Base-by-base conservation (phyloP, 2,888 invertebrate genomes). In the Dinocampus coccinellae region DNA sequence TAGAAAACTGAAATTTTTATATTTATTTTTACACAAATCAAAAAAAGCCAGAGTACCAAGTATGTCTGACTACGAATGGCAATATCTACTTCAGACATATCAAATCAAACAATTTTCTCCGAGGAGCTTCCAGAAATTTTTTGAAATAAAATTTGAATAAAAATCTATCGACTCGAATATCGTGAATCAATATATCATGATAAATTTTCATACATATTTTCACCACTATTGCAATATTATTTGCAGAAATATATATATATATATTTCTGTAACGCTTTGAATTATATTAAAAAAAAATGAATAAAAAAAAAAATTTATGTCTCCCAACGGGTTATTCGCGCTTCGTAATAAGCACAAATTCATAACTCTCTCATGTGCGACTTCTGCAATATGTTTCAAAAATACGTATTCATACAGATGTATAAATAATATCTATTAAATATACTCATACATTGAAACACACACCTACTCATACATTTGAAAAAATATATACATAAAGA, bases 271-370 rank as follows among this genome's bases (percentile, higher is more conserved):
- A 29, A 29, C 7, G n/a, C n/a, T n/a, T n/a, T n/a, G n/a, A 73
- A 73, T 73, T 67, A 34, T 20, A 69, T 4, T 16, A 42, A 71
- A 52, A 73, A 55, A 65, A 60, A 57, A n/a, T n/a, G n/a, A 29
- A 29, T 4, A 29, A 29, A 47, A 72, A 39, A 73, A 55, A 65
- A 55, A 58, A 39, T 29, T 16, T 36, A 29, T 39, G 63, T 29
- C 42, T 69, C 64, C 71, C 73, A 62, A 68, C 55, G 71, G 73
- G 70, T 64, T 72, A 72, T 77, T 77, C 72, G 73, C 72, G 66
- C 70, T 70, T 69, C 72, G 75, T 73, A 75, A 77, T 78, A 77
- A 78, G 70, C 78, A 68, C 57, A 69, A 72, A 77, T 78, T 77
- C 77, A 79, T 78, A 79, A 78, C 77, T 78, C 77, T 77, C 70